Evolutionary conservation across 2,797 vertebrate species (phyloP), one percentile per base, ranked within the genome.

Genomic region (Eospalax fontanierii): DNA sequence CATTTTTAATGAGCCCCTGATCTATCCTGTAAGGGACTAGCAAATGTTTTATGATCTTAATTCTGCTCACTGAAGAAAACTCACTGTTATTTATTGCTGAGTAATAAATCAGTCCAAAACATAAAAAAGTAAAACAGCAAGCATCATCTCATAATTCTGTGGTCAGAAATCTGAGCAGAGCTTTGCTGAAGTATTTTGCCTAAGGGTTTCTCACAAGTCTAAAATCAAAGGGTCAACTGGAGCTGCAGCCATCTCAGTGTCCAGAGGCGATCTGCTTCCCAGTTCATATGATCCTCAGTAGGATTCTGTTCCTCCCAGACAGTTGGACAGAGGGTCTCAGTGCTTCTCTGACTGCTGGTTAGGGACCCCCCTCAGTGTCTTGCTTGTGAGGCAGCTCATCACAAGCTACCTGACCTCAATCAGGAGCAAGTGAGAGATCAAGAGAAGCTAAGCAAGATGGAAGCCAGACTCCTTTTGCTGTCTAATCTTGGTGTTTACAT

Each of bases 91-190:
- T n/a, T n/a, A n/a, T n/a, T n/a, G 38, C 38, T 57, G 40, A 79
- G 43, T 40, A 88, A 84, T 46, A 80, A 80, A 88, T 86, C 28
- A 88, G 18, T 54, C 30, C 75, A 66, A 81, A 91, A 94, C 5
- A 70, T 92, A n/a, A n/a, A 66, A 46, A 14, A 6, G 87, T 91
- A 75, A 93, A 91, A 28, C 21, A 91, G 16, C 22, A 74, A 87
- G 71, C 61, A 70, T 68, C 66, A 61, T 80, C 66, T 63, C 57
- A 43, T 7, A 81, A 12, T 80, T 59, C 16, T 65, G 9, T 38
- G 54, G 12, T 65, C 28, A 65, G 50, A n/a, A 81, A 65, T 40
- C 74, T 79, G n/a, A 46, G 46, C 46, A 33, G 1, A 12, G 59
- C 16, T 83, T 94, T 35, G 40, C 79, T 35, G n/a, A 16, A 15